These are phyloP conservation scores for Melanogrammus aeglefinus DNA, from an alignment of 2,797 vertebrate species.

Conservation along the genomic window DNA sequence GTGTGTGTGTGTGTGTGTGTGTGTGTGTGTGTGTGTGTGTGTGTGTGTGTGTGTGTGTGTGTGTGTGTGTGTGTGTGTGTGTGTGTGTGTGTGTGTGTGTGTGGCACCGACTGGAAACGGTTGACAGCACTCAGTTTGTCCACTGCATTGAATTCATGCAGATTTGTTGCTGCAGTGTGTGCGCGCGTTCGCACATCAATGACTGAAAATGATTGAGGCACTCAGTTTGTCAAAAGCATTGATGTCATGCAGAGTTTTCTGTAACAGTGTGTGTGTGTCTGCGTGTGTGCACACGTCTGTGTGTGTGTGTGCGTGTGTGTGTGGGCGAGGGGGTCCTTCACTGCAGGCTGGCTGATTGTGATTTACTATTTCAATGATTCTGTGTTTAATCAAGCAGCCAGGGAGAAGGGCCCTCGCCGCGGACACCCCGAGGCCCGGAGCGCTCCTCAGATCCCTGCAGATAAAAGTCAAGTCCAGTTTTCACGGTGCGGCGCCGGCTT, in stretches of 20 bases:
- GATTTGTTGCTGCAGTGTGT: neutral
- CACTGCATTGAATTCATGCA: too few relatives aligned
- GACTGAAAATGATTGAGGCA: neutral
- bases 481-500: conserved; percentile 52
- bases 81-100: neutral
- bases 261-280: neutral
- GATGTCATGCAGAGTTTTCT: neutral
- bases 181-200: neutral
- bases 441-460: conserved; percentile 43
- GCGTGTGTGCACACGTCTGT: neutral
- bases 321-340: neutral
- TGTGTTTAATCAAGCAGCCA: conserved; percentile 51
- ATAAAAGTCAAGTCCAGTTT: conserved; percentile 49
- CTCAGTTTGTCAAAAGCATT: neutral
- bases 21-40: neutral
- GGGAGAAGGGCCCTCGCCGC: conserved; percentile 33
- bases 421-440: conserved; percentile 3
- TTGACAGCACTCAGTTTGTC: too few relatives aligned
- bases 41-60: neutral
- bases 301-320: neutral
- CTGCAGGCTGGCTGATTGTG: neutral
- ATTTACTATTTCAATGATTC: conserved; percentile 28
- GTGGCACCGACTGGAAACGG: too few relatives aligned
- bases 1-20: neutral
- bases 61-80: conserved; percentile 4